phyloP scores from a whole-genome alignment of 2,113 vertebrate genomes.

The Brevimyrus niger region DNA sequence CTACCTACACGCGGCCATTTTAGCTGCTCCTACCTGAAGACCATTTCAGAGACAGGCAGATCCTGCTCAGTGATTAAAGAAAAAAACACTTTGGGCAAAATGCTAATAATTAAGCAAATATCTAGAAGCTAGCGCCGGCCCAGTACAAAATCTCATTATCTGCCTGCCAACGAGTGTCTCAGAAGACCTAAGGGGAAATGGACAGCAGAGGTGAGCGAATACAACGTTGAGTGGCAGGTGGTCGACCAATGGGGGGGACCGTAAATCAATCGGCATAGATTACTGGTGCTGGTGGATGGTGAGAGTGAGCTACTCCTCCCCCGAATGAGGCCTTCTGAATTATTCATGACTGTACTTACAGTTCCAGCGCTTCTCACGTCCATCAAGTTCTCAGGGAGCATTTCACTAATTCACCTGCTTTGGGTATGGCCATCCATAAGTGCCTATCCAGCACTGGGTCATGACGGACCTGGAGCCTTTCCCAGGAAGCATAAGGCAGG shows the following conservation, averaged over 20 bases:
- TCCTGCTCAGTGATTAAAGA: background rate
- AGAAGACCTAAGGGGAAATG: background rate
- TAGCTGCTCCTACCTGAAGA: background rate
- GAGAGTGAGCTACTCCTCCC: background rate
- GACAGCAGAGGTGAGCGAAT: background rate
- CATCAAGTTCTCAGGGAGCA: background rate
- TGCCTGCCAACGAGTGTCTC: background rate
- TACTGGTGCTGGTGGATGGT: background rate
- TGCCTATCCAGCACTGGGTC: background rate
- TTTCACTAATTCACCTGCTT: background rate
- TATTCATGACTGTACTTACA: background rate
- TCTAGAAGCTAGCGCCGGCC: background rate
- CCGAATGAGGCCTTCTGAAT: background rate
- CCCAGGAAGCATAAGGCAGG: background rate
- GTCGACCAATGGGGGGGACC: background rate
- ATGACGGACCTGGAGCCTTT: background rate
- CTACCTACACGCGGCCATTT: background rate
- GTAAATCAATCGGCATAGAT: background rate
- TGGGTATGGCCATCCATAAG: background rate
- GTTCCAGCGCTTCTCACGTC: background rate
- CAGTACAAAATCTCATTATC: background rate
- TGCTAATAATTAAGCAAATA: background rate
- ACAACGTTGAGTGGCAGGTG: background rate
- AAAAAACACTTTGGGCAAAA: background rate
- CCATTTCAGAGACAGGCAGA: background rate